These are phyloP conservation scores for Apis dorsata DNA, from an alignment of 1,140 invertebrate species.

Conservation along the genomic window DNA sequence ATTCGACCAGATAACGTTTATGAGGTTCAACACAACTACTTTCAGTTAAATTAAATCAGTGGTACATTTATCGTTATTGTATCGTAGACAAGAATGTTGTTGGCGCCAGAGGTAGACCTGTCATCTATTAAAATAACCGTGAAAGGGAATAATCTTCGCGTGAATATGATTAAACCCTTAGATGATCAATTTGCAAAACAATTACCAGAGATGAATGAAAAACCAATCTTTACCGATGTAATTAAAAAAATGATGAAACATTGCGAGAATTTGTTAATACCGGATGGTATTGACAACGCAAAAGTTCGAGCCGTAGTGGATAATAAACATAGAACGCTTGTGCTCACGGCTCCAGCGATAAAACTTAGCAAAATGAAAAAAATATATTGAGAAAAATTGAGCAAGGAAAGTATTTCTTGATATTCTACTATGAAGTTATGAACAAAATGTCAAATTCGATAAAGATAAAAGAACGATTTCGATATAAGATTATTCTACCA, in stretches of 20 bases:
- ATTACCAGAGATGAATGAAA: slow-evolving; percentile 33
- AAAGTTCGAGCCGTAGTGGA: slow-evolving; percentile 60
- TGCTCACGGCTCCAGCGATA: slow-evolving; percentile 48
- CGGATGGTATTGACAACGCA: slow-evolving; percentile 53
- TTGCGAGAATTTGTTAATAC: slow-evolving; percentile 62
- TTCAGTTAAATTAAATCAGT: not conserved
- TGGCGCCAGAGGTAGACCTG: slow-evolving; percentile 58
- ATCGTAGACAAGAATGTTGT: slow-evolving; percentile 52
- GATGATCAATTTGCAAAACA: slow-evolving; percentile 21
- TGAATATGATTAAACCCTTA: slow-evolving; percentile 38
- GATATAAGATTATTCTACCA: not conserved
- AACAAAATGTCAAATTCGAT: not conserved
- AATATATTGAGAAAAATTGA: not conserved
- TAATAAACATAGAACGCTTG: slow-evolving; percentile 56
- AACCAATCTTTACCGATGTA: slow-evolving; percentile 7
- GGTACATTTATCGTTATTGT: not conserved
- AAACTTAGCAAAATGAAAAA: slow-evolving; percentile 27
- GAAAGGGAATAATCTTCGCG: slow-evolving; percentile 60
- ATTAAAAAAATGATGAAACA: slow-evolving; percentile 44
- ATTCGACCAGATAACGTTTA: slow-evolving; percentile 52
- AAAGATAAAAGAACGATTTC: not conserved
- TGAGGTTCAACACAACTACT: slow-evolving; percentile 34
- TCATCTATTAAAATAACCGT: slow-evolving; percentile 63
- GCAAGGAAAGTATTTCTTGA: not conserved
- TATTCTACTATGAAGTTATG: not conserved